phyloP scores from a whole-genome alignment of 1,140 invertebrate genomes.

The Harlomillsia oculata region DNA sequence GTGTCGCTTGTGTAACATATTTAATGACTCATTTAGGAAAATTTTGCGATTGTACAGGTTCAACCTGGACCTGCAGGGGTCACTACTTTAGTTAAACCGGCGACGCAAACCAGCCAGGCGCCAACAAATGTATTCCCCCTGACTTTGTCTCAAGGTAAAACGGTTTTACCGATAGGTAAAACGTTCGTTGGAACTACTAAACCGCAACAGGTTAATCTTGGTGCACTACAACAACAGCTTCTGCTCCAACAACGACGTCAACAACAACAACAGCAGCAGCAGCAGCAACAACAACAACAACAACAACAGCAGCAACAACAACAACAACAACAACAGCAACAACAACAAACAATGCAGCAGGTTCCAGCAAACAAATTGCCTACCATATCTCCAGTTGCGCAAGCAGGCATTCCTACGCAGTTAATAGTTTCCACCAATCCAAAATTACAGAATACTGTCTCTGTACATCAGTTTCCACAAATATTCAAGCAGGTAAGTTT shows the following conservation, averaged over 20 bases:
- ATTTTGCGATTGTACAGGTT: not conserved
- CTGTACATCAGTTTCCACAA: conserved; percentile 14
- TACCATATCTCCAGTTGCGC: conserved; percentile 1
- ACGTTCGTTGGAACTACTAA: not conserved
- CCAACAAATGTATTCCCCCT: conserved; percentile 9
- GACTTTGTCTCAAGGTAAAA: conserved; percentile 11
- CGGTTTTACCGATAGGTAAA: conserved; percentile 3
- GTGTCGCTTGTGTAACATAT: not conserved
- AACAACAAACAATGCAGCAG: not conserved
- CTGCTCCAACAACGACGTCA: conserved; percentile 7
- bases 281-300: conserved; percentile 3
- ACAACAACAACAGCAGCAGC: conserved; percentile 10
- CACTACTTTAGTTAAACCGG: conserved; percentile 8
- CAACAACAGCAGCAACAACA: not conserved
- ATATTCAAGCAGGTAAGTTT: conserved; percentile 19
- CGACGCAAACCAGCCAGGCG: conserved; percentile 8
- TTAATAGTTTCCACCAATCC: conserved; percentile 18
- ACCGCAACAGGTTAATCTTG: conserved; percentile 6
- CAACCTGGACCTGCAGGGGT: not conserved
- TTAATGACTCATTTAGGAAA: not conserved
- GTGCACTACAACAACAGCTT: conserved; percentile 11
- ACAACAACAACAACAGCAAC: not conserved
- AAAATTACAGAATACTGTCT: conserved; percentile 14
- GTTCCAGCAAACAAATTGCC: not conserved
- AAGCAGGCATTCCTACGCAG: conserved; percentile 13